phyloP scores from a whole-genome alignment of 2,888 invertebrate genomes.

The Apeira syringaria region DNA sequence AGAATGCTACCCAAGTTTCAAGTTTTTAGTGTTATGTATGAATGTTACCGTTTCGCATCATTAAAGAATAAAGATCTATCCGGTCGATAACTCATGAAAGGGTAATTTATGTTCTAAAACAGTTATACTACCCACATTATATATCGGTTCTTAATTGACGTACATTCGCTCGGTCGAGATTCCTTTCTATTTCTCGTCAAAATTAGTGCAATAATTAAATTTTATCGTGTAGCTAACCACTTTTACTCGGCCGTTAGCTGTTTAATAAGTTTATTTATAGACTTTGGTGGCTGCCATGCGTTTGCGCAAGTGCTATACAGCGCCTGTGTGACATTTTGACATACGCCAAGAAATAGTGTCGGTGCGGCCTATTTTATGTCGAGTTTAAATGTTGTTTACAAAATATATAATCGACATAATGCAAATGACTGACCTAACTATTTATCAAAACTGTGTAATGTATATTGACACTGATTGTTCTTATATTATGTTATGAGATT shows the following conservation, averaged over 20 bases:
- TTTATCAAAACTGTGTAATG: too few relatives aligned
- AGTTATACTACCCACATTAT: constrained; percentile 5
- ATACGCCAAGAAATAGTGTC: constrained; percentile 73
- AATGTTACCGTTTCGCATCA: too few relatives aligned
- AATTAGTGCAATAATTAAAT: constrained; percentile 8
- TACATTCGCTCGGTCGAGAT: constrained; percentile 1
- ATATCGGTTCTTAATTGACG: too few relatives aligned
- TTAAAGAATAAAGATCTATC: too few relatives aligned
- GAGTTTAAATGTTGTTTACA: constrained; percentile 12
- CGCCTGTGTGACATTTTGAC: constrained; percentile 68
- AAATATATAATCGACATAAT: too few relatives aligned
- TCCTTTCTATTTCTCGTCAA: constrained; percentile 4
- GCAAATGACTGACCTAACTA: too few relatives aligned
- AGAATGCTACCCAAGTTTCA: too few relatives aligned
- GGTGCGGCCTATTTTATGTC: constrained; percentile 49
- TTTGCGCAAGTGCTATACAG: constrained; percentile 58
- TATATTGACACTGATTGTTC: too few relatives aligned
- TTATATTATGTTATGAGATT: too few relatives aligned
- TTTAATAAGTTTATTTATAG: constrained; percentile 49
- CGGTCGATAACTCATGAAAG: too few relatives aligned
- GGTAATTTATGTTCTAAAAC: too few relatives aligned
- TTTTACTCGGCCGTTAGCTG: constrained; percentile 23
- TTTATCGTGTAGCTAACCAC: constrained; percentile 17
- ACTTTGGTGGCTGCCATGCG: constrained; percentile 38
- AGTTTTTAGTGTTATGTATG: too few relatives aligned